Evolutionary conservation across 2,888 invertebrate species (phyloP).

Genomic region (Drosophila fulvimacula): DNA sequence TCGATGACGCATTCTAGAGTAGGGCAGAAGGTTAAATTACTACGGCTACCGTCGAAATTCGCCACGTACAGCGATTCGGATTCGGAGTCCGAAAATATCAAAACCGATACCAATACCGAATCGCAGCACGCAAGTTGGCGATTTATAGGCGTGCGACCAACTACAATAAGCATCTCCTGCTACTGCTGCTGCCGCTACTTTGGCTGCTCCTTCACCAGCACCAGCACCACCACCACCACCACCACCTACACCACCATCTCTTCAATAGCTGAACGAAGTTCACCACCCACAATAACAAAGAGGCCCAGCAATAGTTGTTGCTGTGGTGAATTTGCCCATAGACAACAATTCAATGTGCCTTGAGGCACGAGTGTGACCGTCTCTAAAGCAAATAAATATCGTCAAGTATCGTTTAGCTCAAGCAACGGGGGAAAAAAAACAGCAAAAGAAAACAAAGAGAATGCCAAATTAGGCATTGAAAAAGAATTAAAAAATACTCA

Average conservation of each 20-base stretch:
- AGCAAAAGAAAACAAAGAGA: constrained; percentile 11
- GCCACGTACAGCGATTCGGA: constrained; percentile 70
- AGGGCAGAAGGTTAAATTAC: constrained; percentile 82
- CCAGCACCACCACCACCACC: not conserved
- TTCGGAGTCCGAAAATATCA: constrained; percentile 62
- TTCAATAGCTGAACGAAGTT: constrained; percentile 10
- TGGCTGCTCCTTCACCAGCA: not conserved
- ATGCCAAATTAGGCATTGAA: constrained; percentile 9
- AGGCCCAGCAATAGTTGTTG: constrained; percentile 42
- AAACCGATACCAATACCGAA: constrained; percentile 55
- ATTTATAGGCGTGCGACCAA: constrained; percentile 67
- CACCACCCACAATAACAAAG: constrained; percentile 50
- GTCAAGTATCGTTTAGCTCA: constrained; percentile 9
- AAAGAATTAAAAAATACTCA: constrained; percentile 27
- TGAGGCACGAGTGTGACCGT: constrained; percentile 20
- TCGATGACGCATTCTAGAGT: constrained; percentile 83
- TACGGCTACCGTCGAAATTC: constrained; percentile 68
- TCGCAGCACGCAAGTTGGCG: constrained; percentile 63
- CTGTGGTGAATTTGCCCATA: constrained; percentile 48
- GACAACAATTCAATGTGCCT: constrained; percentile 37
- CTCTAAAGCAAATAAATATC: constrained; percentile 8
- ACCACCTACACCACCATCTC: not conserved
- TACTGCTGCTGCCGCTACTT: constrained; percentile 15
- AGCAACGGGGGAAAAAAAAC: constrained; percentile 1
- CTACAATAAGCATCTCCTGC: constrained; percentile 41